Evolutionary conservation across 30 jellyfish, hydroid and myxozoan species (phyloP).

Genomic region (Hydra vulgaris): DNA sequence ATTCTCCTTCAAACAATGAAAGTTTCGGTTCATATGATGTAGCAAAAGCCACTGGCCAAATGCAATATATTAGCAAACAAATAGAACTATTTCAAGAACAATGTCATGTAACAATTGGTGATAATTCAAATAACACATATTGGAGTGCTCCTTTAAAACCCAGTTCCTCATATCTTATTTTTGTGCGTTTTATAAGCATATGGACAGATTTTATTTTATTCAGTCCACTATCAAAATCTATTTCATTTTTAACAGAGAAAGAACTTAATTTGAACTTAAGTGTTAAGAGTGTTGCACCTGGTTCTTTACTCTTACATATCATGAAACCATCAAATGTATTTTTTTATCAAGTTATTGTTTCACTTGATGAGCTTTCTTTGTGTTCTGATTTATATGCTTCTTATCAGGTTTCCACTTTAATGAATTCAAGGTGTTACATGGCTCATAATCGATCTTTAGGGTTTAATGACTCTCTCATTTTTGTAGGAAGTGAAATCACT

Average conservation of each 20-base stretch:
- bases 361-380: neutral
- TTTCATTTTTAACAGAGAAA: neutral
- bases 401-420: neutral
- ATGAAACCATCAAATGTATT: neutral
- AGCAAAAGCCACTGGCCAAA: neutral
- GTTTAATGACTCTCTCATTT: neutral
- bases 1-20: neutral
- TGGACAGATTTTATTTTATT: slow-evolving; percentile 33
- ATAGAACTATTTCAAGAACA: slow-evolving; percentile 10
- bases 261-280: neutral
- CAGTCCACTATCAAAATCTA: slow-evolving; percentile 19
- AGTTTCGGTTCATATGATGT: neutral
- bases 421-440: neutral
- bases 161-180: slow-evolving; percentile 29
- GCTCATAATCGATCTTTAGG: neutral
- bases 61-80: neutral
- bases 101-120: slow-evolving; percentile 34
- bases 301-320: neutral
- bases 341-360: slow-evolving; percentile 1
- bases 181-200: slow-evolving; percentile 25
- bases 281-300: neutral
- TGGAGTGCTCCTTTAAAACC: slow-evolving; percentile 35
- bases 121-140: slow-evolving; percentile 14
- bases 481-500: slow-evolving; percentile 1
- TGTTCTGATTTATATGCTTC: neutral